Percentiles rank a stretch among this genome's conserved stretches.
Evolutionary conservation across 2,888 invertebrate genomes (phyloP).

Genomic region (Eurois occulta): DNA sequence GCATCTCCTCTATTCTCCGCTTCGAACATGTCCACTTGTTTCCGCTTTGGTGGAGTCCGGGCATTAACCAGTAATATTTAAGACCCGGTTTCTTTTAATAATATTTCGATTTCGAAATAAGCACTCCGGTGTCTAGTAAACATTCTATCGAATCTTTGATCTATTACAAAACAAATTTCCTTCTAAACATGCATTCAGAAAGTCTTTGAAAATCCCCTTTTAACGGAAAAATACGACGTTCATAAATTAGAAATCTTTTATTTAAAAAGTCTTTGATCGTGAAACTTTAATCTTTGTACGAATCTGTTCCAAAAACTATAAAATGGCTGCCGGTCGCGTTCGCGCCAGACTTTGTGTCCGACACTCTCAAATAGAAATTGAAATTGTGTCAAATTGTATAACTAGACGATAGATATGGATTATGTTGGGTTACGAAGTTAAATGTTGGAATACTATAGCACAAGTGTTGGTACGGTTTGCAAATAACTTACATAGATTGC

Average conservation of each 20-base stretch:
- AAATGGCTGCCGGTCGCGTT: constrained; percentile 37
- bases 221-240: constrained; percentile 36
- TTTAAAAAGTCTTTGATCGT: constrained; percentile 56
- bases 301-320: constrained; percentile 55
- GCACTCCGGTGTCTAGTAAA: neutral
- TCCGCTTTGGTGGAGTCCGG: neutral
- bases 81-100: neutral
- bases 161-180: constrained; percentile 36
- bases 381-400: constrained; percentile 61
- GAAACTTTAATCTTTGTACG: constrained; percentile 36
- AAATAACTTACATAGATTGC: neutral
- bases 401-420: constrained; percentile 7
- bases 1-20: too few relatives aligned
- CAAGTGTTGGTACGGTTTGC: neutral
- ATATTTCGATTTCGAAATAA: constrained; percentile 17
- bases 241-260: constrained; percentile 47
- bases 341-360: constrained; percentile 38
- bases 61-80: neutral
- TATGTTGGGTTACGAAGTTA: neutral
- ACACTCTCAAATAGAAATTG: constrained; percentile 44
- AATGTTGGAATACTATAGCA: neutral
- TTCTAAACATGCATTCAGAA: constrained; percentile 11
- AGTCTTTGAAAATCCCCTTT: constrained; percentile 34
- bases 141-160: constrained; percentile 49
- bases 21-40: too few relatives aligned